Conservation (phyloP, 2,113 vertebrate species). For the Mugil cephalus region DNA sequence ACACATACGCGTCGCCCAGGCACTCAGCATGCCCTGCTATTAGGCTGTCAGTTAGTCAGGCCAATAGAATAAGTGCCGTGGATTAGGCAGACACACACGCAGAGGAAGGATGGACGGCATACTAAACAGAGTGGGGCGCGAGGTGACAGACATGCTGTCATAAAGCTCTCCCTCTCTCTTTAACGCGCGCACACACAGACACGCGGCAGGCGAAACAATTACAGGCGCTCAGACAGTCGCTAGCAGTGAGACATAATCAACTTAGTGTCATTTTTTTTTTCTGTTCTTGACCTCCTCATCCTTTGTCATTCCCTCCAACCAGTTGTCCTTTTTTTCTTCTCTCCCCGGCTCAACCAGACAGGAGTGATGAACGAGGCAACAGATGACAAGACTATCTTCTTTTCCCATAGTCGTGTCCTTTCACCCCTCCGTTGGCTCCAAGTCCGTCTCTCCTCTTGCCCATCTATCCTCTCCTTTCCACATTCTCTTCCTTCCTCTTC, state of each 20-base stretch:
- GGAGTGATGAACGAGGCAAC: constrained; percentile 33
- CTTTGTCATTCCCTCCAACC: constrained; percentile 32
- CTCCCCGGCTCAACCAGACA: neutral
- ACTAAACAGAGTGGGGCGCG: constrained; percentile 67
- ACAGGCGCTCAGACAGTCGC: constrained; percentile 66
- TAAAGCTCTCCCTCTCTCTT: constrained; percentile 45
- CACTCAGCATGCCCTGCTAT: constrained; percentile 64
- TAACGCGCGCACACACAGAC: constrained; percentile 6
- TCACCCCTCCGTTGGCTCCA: constrained; percentile 5
- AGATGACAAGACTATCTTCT: constrained; percentile 11
- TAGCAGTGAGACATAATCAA: constrained; percentile 69
- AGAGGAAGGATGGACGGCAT: constrained; percentile 64
- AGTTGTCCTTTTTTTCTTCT: neutral
- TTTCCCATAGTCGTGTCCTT: constrained; percentile 11
- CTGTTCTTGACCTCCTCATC: constrained; percentile 39
- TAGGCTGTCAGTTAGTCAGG: constrained; percentile 78
- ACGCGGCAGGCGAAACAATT: constrained; percentile 58
- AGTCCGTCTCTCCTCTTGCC: neutral
- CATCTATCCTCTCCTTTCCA: neutral
- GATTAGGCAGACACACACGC: constrained; percentile 69
- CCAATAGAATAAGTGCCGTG: constrained; percentile 79
- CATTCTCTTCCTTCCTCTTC: neutral
- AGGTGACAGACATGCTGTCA: constrained; percentile 79
- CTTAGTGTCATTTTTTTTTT: constrained; percentile 55
- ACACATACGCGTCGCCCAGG: constrained; percentile 18